Evolutionary conservation across 2,113 vertebrate species (phyloP).

Genomic region (Castor canadensis): DNA sequence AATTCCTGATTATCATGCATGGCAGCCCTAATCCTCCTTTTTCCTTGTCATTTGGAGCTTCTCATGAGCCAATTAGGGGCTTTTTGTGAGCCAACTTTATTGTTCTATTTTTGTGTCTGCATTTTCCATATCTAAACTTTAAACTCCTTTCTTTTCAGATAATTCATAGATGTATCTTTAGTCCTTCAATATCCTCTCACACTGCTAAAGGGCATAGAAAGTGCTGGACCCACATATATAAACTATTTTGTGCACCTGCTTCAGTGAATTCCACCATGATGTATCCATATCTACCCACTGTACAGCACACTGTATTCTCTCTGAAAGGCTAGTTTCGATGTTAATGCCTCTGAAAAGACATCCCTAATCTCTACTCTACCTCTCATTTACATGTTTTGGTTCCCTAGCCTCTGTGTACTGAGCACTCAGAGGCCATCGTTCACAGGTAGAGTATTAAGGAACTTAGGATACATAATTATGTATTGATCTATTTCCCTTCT

Average conservation of each 20-base stretch:
- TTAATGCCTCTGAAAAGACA: background rate
- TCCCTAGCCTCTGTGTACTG: background rate
- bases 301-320: background rate
- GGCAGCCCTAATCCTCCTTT: no score
- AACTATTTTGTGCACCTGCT: background rate
- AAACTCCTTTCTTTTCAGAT: background rate
- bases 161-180: background rate
- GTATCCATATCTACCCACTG: no score
- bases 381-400: background rate
- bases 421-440: background rate
- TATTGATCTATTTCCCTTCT: background rate
- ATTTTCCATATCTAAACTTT: slow-evolving; percentile 6
- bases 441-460: no score
- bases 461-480: background rate
- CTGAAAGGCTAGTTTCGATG: background rate
- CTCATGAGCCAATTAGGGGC: no score
- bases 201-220: background rate
- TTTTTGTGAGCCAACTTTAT: no score
- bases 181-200: background rate
- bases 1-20: no score
- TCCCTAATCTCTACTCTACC: background rate
- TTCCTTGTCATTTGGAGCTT: no score
- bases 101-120: background rate
- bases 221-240: background rate
- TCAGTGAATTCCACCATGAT: background rate